phyloP scores from a whole-genome alignment of 2,113 vertebrate genomes.

The Pelecanoides urinatrix region DNA sequence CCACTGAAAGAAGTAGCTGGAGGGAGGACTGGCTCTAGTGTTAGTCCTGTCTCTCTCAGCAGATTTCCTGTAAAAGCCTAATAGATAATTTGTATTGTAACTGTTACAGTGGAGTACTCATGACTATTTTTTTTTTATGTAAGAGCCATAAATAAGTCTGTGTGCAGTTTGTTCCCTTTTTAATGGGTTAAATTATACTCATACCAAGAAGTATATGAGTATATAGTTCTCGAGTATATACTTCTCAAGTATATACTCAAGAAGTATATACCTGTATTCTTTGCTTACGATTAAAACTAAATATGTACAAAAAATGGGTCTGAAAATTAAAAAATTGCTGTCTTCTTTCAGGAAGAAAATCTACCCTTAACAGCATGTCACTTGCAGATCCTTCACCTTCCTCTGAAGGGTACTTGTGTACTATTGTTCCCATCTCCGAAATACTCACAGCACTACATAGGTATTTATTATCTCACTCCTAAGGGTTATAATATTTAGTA shows the following conservation, averaged over 20 bases:
- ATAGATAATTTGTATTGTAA: background rate
- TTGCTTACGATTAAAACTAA: background rate
- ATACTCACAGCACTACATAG: background rate
- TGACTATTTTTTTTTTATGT: background rate
- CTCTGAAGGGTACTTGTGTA: background rate
- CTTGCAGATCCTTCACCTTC: background rate
- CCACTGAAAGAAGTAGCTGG: background rate
- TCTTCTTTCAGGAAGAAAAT: background rate
- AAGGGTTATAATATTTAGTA: background rate
- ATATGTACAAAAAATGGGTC: background rate
- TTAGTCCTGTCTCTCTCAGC: background rate
- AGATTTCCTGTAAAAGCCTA: background rate
- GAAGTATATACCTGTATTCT: too few relatives aligned
- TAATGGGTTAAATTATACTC: background rate
- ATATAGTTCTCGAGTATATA: too few relatives aligned
- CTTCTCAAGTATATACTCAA: too few relatives aligned
- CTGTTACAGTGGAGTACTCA: background rate
- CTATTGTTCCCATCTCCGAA: background rate
- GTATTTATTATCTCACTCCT: background rate
- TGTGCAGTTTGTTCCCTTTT: background rate
- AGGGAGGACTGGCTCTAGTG: background rate
- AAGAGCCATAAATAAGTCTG: background rate
- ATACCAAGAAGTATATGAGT: background rate
- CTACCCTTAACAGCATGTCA: background rate
- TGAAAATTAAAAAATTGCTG: background rate